Base-by-base conservation (phyloP, 2,797 vertebrate species). In the Fratercula arctica region DNA sequence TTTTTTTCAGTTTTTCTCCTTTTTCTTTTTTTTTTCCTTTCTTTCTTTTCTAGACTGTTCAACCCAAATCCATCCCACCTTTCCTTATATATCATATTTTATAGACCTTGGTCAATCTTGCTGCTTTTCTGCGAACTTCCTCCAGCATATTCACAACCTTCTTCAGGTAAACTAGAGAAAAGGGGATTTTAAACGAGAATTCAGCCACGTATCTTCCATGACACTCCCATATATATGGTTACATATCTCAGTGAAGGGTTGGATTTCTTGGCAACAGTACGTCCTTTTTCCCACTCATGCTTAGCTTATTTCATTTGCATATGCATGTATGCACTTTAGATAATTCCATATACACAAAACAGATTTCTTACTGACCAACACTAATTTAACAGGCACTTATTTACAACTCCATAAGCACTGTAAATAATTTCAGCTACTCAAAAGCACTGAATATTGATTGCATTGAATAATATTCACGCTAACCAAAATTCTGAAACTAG, bases 391-490 rank as follows among this genome's bases (percentile, higher is more conserved):
- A 75, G 81, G 45, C 17, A 50, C 5, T 41, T 48, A 64, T 14
- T 94, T 87, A 79, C 56, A 96, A 61, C 33, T 67, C 35, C 35
- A 67, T 10, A 56, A 92, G n/a, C 23, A 56, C 5, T 54, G 31
- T 53, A 87, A 91, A 91, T 82, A 66, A 90, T 74, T 85, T 86
- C 85, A 80, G 51, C 35, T 80, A 43, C 83, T 73, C 72, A 77
- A 70, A 96, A 84, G 41, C 29, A 89, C 7, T 66, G 26, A 57
- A 57, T 59, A 72, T 18, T 60, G 54, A 89, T 11, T 82, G 41
- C 25, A 72, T 4, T 81, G 31, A 78, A 31, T 61, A 85, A 63
- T 23, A 15, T 16, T 39, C 66, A 46, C 35, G 54, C 46, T 61
- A 24, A 87, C 29, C 14, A 76, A 85, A 87, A 82, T 37, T 75